Evolutionary conservation across 2,888 invertebrate genomes (phyloP), one percentile per base, ranked within the genome.

Genomic region (Orthosia gothica): DNA sequence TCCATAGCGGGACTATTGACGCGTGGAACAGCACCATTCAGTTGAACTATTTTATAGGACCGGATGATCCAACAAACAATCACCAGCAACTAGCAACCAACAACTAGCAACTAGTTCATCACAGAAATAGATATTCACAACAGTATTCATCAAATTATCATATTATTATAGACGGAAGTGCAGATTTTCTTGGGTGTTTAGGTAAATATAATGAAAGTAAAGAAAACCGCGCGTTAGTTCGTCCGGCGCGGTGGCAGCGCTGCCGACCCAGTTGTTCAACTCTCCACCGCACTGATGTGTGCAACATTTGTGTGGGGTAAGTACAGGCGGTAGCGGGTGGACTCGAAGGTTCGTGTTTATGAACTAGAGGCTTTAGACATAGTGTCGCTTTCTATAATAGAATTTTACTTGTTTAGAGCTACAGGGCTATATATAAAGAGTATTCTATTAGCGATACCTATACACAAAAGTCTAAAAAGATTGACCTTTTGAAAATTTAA

Each of bases 211-310:
- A 86, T 85, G 85, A 86, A 86, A 86, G 86, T 85, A 83, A 85
- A 87, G 87, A 84, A 86, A 84, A 84, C 76, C 49, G 70, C 82
- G 85, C 74, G 55, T 47, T 86, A 73, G 69, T 64, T 75, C 77
- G 76, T 81, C 87, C 75, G 71, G 63, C 71, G 73, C 9, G 40
- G 40, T 40, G 40, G 40, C 40, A 40, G 63, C 69, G 67, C 63
- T 69, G 76, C 62, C 88, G 90, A 89, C 91, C 91, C 82, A 91
- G 90, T 89, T 91, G 90, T 85, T 89, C 88, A 88, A 81, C 89
- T 91, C 90, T 91, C 89, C 88, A 87, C 87, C 72, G 87, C 86
- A 81, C 82, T 82, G 80, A 78, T 77, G 84, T 86, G 88, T 87
- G 86, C 69, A 82, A 77, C 80, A 81, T 70, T 69, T 61, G 71